Conservation (phyloP, 92 coral and sea anemone species). For the Virgularia gustaviana region DNA sequence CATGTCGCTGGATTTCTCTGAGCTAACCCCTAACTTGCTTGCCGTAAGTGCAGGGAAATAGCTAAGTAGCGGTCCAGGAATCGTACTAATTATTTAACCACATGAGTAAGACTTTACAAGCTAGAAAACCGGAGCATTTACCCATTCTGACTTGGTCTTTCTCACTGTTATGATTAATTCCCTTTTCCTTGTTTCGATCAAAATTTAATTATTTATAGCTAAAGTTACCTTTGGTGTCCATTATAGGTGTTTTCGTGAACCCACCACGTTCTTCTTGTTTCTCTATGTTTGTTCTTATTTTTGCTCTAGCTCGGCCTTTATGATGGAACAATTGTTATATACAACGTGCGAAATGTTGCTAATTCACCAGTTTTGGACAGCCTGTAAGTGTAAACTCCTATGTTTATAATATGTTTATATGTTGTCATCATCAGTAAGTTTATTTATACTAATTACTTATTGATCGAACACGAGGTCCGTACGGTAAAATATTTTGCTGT, state of each 20-base stretch:
- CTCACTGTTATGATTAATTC: no score
- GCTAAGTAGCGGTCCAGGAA: not conserved
- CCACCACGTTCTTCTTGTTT: no score
- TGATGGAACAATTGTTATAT: constrained; percentile 89
- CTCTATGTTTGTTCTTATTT: no score
- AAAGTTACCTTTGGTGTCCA: no score
- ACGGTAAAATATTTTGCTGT: not conserved
- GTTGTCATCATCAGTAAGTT: not conserved
- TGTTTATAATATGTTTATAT: not conserved
- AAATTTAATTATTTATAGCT: no score
- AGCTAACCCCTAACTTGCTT: constrained; percentile 83
- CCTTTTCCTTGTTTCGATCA: no score
- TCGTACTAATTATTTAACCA: no score
- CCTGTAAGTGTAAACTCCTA: constrained; percentile 55
- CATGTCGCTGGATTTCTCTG: constrained; percentile 88
- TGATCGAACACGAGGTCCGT: no score
- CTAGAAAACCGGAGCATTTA: no score
- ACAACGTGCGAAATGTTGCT: constrained; percentile 69
- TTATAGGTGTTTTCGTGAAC: no score
- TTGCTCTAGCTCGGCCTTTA: constrained; percentile 73
- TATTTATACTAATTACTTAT: not conserved
- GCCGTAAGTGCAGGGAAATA: constrained; percentile 61
- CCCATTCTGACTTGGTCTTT: no score
- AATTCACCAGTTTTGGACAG: constrained; percentile 89
- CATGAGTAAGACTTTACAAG: no score